A percentile compares a stretch with the other conserved stretches of the same genome.
These are phyloP conservation scores for Epinotia demarniana DNA, from an alignment of 2,888 invertebrate genomes.

Conservation along the genomic window DNA sequence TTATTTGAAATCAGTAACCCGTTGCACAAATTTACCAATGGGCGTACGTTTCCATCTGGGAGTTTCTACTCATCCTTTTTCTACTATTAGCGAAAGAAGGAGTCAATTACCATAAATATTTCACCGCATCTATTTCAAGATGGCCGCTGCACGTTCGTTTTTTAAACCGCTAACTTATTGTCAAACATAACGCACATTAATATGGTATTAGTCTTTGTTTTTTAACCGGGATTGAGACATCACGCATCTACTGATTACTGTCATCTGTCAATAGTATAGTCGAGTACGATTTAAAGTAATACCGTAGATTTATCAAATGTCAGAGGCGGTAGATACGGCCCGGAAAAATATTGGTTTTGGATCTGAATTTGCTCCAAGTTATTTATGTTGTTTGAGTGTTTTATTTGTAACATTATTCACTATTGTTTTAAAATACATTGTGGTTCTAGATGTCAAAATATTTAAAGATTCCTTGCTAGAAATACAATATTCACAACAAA, in stretches of 20 bases:
- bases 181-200: constrained; percentile 37
- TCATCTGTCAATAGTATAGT: constrained; percentile 39
- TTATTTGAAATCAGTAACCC: no score
- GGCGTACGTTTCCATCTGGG: no score
- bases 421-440: not conserved
- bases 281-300: constrained; percentile 40
- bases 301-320: constrained; percentile 36
- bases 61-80: no score
- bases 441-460: not conserved
- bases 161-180: constrained; percentile 39
- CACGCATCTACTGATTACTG: constrained; percentile 37
- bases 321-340: constrained; percentile 34
- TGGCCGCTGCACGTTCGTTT: constrained; percentile 31
- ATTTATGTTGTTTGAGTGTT: constrained; percentile 3
- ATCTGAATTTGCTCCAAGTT: constrained; percentile 15
- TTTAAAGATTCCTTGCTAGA: no score
- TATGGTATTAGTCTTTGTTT: constrained; percentile 34
- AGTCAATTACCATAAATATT: constrained; percentile 8
- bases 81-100: not conserved
- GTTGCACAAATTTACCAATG: no score
- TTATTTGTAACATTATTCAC: not conserved
- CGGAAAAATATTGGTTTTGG: constrained; percentile 32
- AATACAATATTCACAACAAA: no score
- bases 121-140: constrained; percentile 20
- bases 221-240: constrained; percentile 40